Conservation (phyloP, 2,797 vertebrate species). For the Sebastes iracundus region DNA sequence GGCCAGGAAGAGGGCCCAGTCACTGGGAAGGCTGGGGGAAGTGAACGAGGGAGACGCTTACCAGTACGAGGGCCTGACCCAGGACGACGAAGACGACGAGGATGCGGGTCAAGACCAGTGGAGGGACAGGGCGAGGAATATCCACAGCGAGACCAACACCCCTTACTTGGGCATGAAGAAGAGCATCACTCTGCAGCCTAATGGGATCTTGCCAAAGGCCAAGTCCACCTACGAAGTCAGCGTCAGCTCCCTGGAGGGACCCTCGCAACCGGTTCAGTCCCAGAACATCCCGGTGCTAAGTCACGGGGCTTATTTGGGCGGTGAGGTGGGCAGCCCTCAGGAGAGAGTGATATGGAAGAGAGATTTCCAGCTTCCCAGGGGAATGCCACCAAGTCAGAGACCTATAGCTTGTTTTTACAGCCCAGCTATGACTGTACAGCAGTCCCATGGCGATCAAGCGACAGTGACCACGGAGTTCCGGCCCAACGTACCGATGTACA, state of each 20-base stretch:
- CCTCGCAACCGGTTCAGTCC: constrained; percentile 50
- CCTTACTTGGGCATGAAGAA: constrained; percentile 87
- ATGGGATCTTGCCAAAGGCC: constrained; percentile 89
- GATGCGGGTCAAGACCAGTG: constrained; percentile 84
- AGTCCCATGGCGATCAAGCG: constrained; percentile 68
- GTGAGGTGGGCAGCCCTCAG: constrained; percentile 76
- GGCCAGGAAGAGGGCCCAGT: constrained; percentile 91
- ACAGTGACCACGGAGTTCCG: constrained; percentile 73
- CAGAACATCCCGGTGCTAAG: constrained; percentile 73
- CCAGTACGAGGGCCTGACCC: constrained; percentile 89
- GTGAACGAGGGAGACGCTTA: constrained; percentile 89
- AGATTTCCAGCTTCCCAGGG: constrained; percentile 80
- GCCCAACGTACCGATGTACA: constrained; percentile 85
- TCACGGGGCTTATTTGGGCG: constrained; percentile 70
- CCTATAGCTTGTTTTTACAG: constrained; percentile 88
- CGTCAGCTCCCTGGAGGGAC: constrained; percentile 79
- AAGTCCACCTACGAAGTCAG: constrained; percentile 89
- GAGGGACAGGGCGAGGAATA: constrained; percentile 85
- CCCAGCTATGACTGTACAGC: constrained; percentile 78
- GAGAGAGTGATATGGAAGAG: constrained; percentile 81
- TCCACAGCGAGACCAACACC: constrained; percentile 88
- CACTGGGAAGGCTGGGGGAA: constrained; percentile 91
- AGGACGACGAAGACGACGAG: constrained; percentile 81
- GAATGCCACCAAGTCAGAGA: constrained; percentile 82
- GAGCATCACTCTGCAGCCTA: constrained; percentile 86